phyloP scores from a whole-genome alignment of 53 echinoderm and acorn worm species.

The Arbacia lixula region DNA sequence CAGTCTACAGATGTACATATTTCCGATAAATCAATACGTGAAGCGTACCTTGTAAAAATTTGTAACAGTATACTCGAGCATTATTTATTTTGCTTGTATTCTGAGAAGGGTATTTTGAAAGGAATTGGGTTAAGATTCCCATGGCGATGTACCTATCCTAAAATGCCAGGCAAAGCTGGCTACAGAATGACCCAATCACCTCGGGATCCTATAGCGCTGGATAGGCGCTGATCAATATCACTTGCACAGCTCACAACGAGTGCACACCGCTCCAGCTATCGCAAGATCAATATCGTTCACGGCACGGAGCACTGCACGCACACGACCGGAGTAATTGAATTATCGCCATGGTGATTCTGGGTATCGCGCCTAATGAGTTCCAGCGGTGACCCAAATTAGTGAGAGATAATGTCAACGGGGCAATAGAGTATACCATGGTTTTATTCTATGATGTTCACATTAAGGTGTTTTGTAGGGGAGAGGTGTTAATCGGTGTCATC shows the following conservation, averaged over 20 bases:
- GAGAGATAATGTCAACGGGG: constrained; percentile 36
- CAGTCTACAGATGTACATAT: too few species aligned
- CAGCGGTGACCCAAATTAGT: constrained; percentile 12
- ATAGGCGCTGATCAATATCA: constrained; percentile 4
- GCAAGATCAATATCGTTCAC: constrained; percentile 21
- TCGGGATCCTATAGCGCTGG: not conserved
- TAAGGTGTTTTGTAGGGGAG: too few species aligned
- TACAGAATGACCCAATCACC: not conserved
- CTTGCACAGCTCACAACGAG: constrained; percentile 7
- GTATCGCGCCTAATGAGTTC: constrained; percentile 27
- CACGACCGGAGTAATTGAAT: constrained; percentile 31
- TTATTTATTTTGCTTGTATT: too few species aligned
- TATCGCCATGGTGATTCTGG: constrained; percentile 36
- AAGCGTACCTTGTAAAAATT: too few species aligned
- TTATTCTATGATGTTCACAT: too few species aligned
- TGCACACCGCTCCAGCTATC: not conserved
- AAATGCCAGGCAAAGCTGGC: not conserved
- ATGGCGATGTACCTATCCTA: too few species aligned
- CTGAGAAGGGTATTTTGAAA: too few species aligned
- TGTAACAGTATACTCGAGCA: too few species aligned
- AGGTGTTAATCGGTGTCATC: too few species aligned
- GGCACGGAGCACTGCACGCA: constrained; percentile 6
- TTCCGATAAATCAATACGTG: too few species aligned
- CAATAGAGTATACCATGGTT: too few species aligned
- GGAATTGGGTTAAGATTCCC: too few species aligned